phyloP scores from a whole-genome alignment of 2,113 vertebrate genomes.

The Syrmaticus mikado region DNA sequence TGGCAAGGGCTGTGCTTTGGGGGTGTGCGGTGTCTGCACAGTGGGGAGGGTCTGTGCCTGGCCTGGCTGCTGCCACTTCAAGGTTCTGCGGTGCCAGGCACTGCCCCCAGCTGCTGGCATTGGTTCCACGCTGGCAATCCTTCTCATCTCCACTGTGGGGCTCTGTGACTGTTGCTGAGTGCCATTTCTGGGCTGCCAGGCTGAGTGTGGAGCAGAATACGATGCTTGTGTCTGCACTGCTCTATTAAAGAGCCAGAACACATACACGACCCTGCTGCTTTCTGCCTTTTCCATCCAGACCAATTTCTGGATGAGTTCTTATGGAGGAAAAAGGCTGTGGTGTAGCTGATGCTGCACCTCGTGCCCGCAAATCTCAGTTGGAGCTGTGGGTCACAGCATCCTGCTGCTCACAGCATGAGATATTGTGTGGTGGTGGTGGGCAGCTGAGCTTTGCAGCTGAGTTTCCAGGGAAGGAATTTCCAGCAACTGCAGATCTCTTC shows the following conservation, averaged over 20 bases:
- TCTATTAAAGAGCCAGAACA: background rate
- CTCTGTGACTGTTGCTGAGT: background rate
- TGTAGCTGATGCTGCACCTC: rapidly evolving
- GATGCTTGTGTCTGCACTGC: background rate
- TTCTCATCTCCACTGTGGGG: rapidly evolving
- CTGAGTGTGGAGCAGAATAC: background rate
- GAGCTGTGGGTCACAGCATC: rapidly evolving
- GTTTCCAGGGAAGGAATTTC: constrained; percentile 37
- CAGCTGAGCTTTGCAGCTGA: background rate
- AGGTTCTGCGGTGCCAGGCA: background rate
- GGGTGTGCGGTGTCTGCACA: rapidly evolving
- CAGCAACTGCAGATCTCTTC: constrained; percentile 23
- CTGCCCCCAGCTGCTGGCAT: background rate
- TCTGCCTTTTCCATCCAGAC: background rate
- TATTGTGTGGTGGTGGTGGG: background rate
- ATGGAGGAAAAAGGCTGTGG: background rate
- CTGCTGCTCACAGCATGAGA: rapidly evolving
- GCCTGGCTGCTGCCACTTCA: background rate
- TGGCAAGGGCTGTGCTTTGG: background rate
- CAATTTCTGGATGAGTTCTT: background rate
- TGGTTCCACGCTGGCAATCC: background rate
- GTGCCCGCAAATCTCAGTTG: rapidly evolving
- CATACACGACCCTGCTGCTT: background rate
- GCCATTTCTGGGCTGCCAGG: background rate
- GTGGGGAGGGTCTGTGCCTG: background rate